Evolutionary conservation across 2,797 vertebrate genomes (phyloP), one percentile per base, ranked within the genome.

Genomic region (Acanthornis magna): DNA sequence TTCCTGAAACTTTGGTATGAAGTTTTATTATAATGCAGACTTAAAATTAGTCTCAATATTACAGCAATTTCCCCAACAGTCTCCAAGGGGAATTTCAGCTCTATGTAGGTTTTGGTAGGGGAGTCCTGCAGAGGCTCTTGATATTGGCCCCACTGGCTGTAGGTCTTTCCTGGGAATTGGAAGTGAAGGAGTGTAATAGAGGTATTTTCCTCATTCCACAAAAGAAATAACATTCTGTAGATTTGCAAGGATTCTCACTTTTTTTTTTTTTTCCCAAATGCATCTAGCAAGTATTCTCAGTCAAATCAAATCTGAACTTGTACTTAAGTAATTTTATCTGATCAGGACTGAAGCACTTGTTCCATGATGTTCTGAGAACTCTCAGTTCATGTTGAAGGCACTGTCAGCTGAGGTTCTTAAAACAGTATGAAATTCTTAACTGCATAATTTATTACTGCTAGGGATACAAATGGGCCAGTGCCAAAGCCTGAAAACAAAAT

Each of bases 401-500:
- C 36, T 91, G 78, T 57, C 34, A 55, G n/a, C 29, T 83, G 55
- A 63, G 17, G 2, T 93, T 68, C 78, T 92, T 92, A 74, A 94
- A 91, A 74, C 25, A 36, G 45, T 54, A 74, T 61, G 53, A 87
- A 87, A 83, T 85, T 89, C 48, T 61, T 80, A 85, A 76, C 71
- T 91, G 43, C 30, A 7, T 89, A 71, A 89, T 89, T 93, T 93
- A 87, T 93, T 89, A 55, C 47, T 82, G n/a, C 72, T 68, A 48
- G n/a, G 60, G 60, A 51, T 73, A 93, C 43, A 86, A 48, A 73
- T 84, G 72, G 81, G 60, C 61, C 54, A 18, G 51, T 90, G 90
- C 94, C 73, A 84, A 60, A 83, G 47, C 34, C 53, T 80, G 72
- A 82, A 89, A 83, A 65, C 68, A 76, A 85, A 78, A 76, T 43